Conservation (phyloP, 1,140 invertebrate genomes). For the Achroia grisella region DNA sequence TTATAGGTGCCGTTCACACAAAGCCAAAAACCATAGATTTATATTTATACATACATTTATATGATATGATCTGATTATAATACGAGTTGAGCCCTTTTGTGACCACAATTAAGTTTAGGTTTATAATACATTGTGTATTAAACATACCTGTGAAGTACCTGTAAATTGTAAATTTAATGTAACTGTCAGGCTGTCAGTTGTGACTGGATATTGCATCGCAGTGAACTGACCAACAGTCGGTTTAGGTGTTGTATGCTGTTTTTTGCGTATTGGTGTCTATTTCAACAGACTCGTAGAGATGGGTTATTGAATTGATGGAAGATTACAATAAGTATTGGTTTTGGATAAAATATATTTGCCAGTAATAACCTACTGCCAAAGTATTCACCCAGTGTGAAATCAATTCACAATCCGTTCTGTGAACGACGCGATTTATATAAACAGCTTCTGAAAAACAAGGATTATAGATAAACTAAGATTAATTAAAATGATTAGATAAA, state of each 20-base stretch:
- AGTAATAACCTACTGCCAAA: constrained; percentile 66
- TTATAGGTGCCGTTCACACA: constrained; percentile 14
- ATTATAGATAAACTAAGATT: constrained; percentile 66
- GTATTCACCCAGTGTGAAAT: constrained; percentile 62
- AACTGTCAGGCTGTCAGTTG: constrained; percentile 46
- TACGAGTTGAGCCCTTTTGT: constrained; percentile 61
- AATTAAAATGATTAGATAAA: constrained; percentile 65
- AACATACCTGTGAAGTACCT: constrained; percentile 70
- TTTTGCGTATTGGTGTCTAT: constrained; percentile 58
- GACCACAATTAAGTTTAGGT: constrained; percentile 59
- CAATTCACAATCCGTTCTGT: constrained; percentile 68
- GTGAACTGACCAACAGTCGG: constrained; percentile 53
- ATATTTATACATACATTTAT: constrained; percentile 41
- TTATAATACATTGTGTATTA: constrained; percentile 65
- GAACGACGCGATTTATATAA: constrained; percentile 63
- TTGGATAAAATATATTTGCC: constrained; percentile 39
- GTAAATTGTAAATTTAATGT: constrained; percentile 69
- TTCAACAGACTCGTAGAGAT: constrained; percentile 41
- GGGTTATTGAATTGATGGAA: constrained; percentile 49
- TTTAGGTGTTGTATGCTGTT: constrained; percentile 61
- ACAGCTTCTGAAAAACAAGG: constrained; percentile 64
- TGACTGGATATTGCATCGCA: constrained; percentile 57
- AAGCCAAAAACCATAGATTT: constrained; percentile 53
- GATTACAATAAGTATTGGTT: constrained; percentile 28
- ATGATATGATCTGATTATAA: constrained; percentile 38